These are phyloP conservation scores for Brachyptera risi DNA, from an alignment of 2,888 invertebrate genomes.

Conservation along the genomic window DNA sequence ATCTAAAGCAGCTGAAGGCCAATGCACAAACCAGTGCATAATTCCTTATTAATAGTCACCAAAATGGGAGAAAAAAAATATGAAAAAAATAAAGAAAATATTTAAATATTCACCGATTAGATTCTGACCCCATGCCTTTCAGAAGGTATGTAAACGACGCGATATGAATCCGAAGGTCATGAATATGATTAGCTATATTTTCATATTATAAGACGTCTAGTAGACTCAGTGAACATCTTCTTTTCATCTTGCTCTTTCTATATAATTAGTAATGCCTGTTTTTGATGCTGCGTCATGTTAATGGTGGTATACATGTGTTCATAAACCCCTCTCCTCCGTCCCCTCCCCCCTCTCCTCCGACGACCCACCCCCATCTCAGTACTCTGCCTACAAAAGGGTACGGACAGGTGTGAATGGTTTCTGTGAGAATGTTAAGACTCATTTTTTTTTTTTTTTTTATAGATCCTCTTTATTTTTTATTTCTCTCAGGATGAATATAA, in stretches of 20 bases:
- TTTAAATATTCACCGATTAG: conserved; percentile 10
- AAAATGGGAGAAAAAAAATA: neutral
- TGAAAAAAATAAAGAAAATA: conserved; percentile 4
- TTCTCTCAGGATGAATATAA: conserved; percentile 17
- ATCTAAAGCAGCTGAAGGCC: neutral
- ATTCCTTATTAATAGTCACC: neutral
- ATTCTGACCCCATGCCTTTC: conserved; percentile 4
- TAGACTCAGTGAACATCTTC: conserved; percentile 18
- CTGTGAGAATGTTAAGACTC: conserved; percentile 8
- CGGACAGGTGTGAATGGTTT: conserved; percentile 14
- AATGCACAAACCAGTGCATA: neutral
- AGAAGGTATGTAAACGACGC: neutral
- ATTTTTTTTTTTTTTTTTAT: conserved; percentile 8
- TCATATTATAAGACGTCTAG: conserved; percentile 8
- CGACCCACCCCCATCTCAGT: neutral
- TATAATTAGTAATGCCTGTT: conserved; percentile 15
- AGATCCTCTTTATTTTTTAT: conserved; percentile 10
- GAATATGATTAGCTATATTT: conserved; percentile 7
- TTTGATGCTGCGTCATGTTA: conserved; percentile 18
- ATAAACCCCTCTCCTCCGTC: neutral
- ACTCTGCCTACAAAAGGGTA: neutral
- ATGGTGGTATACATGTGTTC: conserved; percentile 16
- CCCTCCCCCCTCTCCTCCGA: neutral
- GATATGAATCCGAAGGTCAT: neutral
- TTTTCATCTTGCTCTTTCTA: conserved; percentile 16